Evolutionary conservation across 1,140 invertebrate genomes (phyloP).

Genomic region (Drosophila suzukii): DNA sequence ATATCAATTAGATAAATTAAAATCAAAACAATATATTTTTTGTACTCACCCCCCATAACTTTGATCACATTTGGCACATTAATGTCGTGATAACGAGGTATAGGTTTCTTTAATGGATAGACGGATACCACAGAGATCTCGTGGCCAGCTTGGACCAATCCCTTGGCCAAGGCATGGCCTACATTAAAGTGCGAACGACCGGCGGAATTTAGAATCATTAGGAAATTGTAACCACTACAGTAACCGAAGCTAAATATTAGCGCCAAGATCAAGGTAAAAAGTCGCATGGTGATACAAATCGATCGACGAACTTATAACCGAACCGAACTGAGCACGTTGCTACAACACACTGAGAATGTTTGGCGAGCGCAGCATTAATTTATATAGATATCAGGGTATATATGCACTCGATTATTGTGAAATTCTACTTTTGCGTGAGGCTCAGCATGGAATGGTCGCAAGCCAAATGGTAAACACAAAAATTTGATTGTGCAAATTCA

Average conservation of each 20-base stretch:
- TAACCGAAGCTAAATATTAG: constrained; percentile 13
- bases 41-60: constrained; percentile 33
- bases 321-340: constrained; percentile 8
- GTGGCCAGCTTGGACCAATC: constrained; percentile 85
- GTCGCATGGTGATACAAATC: constrained; percentile 16
- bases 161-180: constrained; percentile 85
- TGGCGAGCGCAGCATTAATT: neutral
- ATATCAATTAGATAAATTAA: neutral
- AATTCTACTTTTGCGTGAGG: constrained; percentile 23
- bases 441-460: constrained; percentile 5
- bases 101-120: constrained; percentile 84
- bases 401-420: constrained; percentile 23
- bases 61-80: constrained; percentile 31
- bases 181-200: constrained; percentile 86
- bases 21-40: neutral
- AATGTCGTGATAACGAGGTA: constrained; percentile 85
- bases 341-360: constrained; percentile 17
- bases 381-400: constrained; percentile 17
- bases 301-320: neutral
- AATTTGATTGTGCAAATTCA: neutral
- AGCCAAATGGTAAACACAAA: constrained; percentile 18
- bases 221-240: constrained; percentile 48
- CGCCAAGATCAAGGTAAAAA: constrained; percentile 19
- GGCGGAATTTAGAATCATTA: constrained; percentile 85
- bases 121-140: constrained; percentile 86